Percentiles rank a stretch among this genome's conserved stretches.
phyloP scores from a whole-genome alignment of 2,888 invertebrate genomes.

The Antheraea assamensis region DNA sequence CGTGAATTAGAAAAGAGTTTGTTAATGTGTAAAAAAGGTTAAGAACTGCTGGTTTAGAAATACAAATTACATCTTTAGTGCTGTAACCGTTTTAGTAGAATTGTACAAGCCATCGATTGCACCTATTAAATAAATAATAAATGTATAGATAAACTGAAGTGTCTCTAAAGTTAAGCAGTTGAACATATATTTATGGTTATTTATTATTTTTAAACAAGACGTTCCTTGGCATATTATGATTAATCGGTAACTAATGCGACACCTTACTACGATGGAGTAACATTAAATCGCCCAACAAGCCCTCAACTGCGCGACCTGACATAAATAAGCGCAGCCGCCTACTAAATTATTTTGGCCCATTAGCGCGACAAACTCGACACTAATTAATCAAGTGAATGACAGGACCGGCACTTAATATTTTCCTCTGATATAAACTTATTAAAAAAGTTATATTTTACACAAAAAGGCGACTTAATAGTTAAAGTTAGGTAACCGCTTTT shows the following conservation, averaged over 20 bases:
- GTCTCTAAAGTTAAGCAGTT: no score
- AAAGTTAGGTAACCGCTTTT: not conserved
- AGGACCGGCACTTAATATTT: constrained; percentile 77
- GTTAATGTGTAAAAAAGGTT: no score
- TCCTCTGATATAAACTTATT: constrained; percentile 48
- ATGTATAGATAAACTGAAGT: no score
- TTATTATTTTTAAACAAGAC: not conserved
- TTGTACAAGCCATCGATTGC: no score
- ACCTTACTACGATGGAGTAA: constrained; percentile 39
- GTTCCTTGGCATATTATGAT: constrained; percentile 1
- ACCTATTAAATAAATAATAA: no score
- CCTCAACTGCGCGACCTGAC: constrained; percentile 50
- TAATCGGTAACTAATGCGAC: constrained; percentile 13
- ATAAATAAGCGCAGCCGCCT: constrained; percentile 72
- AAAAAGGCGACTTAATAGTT: constrained; percentile 1
- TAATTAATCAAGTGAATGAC: constrained; percentile 79
- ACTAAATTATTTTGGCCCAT: constrained; percentile 80
- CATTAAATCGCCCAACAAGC: constrained; percentile 60
- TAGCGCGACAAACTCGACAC: constrained; percentile 73
- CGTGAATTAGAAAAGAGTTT: no score
- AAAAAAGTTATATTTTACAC: constrained; percentile 33
- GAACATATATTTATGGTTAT: no score
- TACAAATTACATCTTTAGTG: not conserved
- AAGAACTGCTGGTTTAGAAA: no score
- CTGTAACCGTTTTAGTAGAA: no score